Base-by-base conservation (phyloP, 2,888 invertebrate species). In the Orthosia cruda region DNA sequence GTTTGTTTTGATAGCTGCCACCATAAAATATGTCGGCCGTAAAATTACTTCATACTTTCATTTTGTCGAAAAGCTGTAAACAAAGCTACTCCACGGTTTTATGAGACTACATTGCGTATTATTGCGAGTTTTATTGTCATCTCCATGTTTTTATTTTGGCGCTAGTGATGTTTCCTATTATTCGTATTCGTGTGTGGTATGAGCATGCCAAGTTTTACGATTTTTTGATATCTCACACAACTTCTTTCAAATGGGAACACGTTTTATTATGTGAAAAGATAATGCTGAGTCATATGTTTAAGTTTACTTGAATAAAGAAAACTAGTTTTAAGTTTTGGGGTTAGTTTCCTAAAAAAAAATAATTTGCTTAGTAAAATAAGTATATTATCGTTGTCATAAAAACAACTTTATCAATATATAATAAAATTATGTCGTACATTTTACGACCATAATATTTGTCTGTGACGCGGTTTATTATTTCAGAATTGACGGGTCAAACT, bases 101-200 rank as follows among this genome's bases (percentile, higher is more conserved):
- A 91, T 83, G 89, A 86, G 80, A 82, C 82, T 85, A 85, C 85
- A 87, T 87, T 88, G 87, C 89, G 71, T 80, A 88, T 88, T 91
- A 88, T 88, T 87, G 77, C 85, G 75, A 87, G 81, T 89, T 90
- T 91, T 91, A 90, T 85, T 85, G 85, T 81, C 79, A 84, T 86
- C 88, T 88, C 40, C 83, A 88, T 89, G 83, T 88, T 89, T 89
- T 91, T 91, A 88, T 89, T 89, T 77, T 81, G n/a, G 47, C 62
- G 63, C 69, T 75, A 75, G 80, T 81, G 69, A 76, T 71, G 71
- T 71, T 77, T 84, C 66, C 80, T 80, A 74, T 79, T 81, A 76
- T 84, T 61, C 74, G 73, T 61, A 76, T 77, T 45, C 75, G 61
- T 62, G 57, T 76, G 71, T 61, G 45, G 82, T 55, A 85, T 77